Conservation (phyloP, 2,113 vertebrate species). For the Ciconia boyciana region DNA sequence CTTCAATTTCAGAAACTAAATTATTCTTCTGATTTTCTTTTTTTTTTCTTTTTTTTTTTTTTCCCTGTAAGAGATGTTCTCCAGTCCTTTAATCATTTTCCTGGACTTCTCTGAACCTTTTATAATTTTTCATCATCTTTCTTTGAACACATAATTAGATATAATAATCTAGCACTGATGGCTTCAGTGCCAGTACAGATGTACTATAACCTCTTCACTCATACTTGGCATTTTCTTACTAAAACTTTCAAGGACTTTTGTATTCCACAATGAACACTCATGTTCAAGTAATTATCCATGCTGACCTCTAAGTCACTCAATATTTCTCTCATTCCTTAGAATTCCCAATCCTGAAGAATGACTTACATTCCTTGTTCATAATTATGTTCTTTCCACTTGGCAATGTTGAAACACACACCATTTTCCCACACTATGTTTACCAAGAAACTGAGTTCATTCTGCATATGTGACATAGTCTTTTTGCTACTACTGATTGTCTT, state of each 20-base stretch:
- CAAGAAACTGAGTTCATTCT: not conserved
- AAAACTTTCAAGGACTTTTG: conserved; percentile 35
- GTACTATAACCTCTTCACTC: not conserved
- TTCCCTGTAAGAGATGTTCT: not conserved
- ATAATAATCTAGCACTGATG: not conserved
- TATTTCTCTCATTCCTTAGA: conserved; percentile 50
- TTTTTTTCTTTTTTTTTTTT: too few species aligned
- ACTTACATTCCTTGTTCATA: conserved; percentile 12
- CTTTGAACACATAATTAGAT: not conserved
- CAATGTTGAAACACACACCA: not conserved
- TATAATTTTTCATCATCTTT: not conserved
- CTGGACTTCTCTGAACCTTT: not conserved
- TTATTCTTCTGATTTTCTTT: not conserved
- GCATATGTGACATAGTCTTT: not conserved
- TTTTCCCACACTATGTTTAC: conserved; percentile 21
- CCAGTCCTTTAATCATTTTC: not conserved
- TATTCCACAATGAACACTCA: conserved; percentile 48
- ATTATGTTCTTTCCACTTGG: not conserved
- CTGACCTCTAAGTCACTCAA: conserved; percentile 36
- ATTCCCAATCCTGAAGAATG: conserved; percentile 40
- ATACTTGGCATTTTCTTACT: not conserved
- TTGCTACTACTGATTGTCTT: not conserved
- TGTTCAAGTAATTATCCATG: conserved; percentile 44
- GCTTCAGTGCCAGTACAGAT: not conserved
- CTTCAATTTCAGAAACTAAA: not conserved